Percentiles rank a stretch among this genome's conserved stretches.
Conservation (phyloP, 2,797 vertebrate species). For the Aratinga solstitialis region DNA sequence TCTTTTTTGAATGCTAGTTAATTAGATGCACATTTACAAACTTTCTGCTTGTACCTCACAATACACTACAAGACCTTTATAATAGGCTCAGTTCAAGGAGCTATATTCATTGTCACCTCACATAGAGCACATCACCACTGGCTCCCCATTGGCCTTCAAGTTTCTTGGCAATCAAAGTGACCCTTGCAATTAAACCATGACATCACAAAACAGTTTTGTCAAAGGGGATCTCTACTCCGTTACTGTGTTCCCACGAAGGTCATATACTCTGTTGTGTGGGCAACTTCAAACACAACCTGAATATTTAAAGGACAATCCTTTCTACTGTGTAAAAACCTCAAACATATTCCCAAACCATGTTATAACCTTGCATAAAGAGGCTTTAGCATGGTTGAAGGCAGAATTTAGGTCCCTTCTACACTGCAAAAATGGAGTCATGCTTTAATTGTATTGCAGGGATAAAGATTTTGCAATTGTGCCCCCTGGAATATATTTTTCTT, state of each 20-base stretch:
- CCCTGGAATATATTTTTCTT: conserved; percentile 32
- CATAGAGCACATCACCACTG: neutral
- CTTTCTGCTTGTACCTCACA: neutral
- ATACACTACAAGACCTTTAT: neutral
- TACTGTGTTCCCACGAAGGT: neutral
- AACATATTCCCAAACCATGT: conserved; percentile 29
- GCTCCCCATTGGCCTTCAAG: neutral
- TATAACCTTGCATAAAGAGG: conserved; percentile 60
- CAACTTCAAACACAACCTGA: conserved; percentile 5
- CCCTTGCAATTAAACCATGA: conserved; percentile 18
- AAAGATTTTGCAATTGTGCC: conserved; percentile 39
- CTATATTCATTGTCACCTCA: neutral
- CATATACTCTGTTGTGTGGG: neutral
- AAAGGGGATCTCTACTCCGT: neutral
- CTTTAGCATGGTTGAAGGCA: conserved; percentile 38
- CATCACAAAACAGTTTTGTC: neutral
- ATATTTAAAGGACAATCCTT: conserved; percentile 19
- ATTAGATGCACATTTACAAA: neutral
- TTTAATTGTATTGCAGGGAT: conserved; percentile 53
- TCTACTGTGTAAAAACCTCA: conserved; percentile 27
- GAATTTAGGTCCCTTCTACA: conserved; percentile 29
- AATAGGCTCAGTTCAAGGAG: neutral
- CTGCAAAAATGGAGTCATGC: neutral
- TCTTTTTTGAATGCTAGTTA: neutral
- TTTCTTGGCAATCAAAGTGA: neutral